phyloP scores from a whole-genome alignment of 2,888 invertebrate genomes.

The Lathronympha strigana region DNA sequence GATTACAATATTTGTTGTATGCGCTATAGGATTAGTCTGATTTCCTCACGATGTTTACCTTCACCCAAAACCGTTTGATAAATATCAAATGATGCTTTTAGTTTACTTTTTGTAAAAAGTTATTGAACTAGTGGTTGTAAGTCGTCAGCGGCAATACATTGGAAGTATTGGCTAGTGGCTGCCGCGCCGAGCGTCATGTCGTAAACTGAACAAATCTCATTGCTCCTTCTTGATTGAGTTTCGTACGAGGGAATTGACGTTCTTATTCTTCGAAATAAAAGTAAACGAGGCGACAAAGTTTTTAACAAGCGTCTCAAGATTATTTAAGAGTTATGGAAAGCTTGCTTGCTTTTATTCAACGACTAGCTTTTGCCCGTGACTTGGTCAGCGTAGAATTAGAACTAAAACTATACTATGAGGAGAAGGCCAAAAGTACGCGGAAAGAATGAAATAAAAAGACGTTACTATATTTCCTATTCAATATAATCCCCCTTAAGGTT shows the following conservation, averaged over 20 bases:
- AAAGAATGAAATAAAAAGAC: too few relatives aligned
- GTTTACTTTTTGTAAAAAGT: not conserved
- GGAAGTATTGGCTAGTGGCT: conserved; percentile 39
- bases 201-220: conserved; percentile 45
- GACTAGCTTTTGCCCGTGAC: too few relatives aligned
- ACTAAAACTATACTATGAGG: too few relatives aligned
- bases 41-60: too few relatives aligned
- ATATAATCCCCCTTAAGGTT: too few relatives aligned
- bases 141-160: conserved; percentile 34
- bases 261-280: conserved; percentile 39
- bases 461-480: too few relatives aligned
- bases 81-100: too few relatives aligned
- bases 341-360: conserved; percentile 32
- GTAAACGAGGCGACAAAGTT: conserved; percentile 34
- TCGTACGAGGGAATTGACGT: conserved; percentile 42
- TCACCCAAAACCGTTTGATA: too few relatives aligned
- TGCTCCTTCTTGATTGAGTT: conserved; percentile 47
- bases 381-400: too few relatives aligned
- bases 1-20: too few relatives aligned
- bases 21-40: too few relatives aligned
- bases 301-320: conserved; percentile 30
- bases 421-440: too few relatives aligned
- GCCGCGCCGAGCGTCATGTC: conserved; percentile 46
- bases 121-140: conserved; percentile 30
- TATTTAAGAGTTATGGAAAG: conserved; percentile 8